phyloP scores from a whole-genome alignment of 1,140 invertebrate species.

The Gonatopus flavifemur region DNA sequence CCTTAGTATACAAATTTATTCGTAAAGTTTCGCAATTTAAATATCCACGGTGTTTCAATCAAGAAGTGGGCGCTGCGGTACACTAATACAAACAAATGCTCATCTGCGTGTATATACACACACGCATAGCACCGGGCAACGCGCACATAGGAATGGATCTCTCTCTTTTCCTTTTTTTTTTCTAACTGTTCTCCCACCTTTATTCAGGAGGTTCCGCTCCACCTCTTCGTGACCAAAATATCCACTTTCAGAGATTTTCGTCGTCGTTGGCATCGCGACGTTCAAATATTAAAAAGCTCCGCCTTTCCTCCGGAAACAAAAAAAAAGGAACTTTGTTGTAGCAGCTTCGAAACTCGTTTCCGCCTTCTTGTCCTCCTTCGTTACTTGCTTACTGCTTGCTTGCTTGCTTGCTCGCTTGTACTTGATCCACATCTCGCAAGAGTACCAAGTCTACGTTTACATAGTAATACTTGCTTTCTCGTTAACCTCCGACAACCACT shows the following conservation, averaged over 20 bases:
- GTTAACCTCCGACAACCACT: no score
- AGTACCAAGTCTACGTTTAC: no score
- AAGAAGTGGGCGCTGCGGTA: conserved; percentile 21
- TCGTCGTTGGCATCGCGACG: no score
- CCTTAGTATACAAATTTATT: conserved; percentile 41
- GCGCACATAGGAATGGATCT: conserved; percentile 12
- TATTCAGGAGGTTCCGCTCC: no score
- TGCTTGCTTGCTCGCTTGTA: no score
- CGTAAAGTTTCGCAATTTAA: conserved; percentile 43
- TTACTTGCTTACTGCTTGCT: no score
- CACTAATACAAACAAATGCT: no score
- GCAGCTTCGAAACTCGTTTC: conserved; percentile 14
- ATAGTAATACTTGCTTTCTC: no score
- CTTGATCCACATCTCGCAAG: no score
- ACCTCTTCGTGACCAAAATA: conserved; percentile 3
- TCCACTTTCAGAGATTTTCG: conserved; percentile 14
- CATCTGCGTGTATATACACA: conserved; percentile 9
- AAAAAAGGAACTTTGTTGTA: conserved; percentile 10
- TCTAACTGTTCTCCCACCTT: conserved; percentile 9
- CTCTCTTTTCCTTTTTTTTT: conserved; percentile 21
- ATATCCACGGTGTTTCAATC: conserved; percentile 44
- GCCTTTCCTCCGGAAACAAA: conserved; percentile 7
- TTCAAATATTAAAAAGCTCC: conserved; percentile 26
- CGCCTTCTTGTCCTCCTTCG: conserved; percentile 15
- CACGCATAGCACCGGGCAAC: no score